Conservation (phyloP, 1,140 invertebrate species). For the Bombus sylvicola region DNA sequence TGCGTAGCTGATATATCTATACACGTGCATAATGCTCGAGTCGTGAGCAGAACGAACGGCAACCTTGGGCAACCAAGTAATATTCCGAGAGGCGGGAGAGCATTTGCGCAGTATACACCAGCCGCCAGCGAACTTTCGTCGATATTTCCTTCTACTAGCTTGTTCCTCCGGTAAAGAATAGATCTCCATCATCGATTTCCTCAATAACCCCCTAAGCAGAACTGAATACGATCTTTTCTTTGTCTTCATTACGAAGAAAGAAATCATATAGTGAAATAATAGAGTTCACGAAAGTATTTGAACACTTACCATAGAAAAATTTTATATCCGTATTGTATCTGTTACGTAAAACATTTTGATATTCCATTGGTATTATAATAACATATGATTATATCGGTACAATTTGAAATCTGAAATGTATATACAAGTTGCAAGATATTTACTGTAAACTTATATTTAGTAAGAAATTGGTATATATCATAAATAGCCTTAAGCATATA, state of each 20-base stretch:
- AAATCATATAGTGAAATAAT: background rate
- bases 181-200: constrained; percentile 9
- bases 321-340: too few species aligned
- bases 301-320: too few species aligned
- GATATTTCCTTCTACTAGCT: constrained; percentile 44
- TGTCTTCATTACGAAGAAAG: background rate
- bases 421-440: too few species aligned
- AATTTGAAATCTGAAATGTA: too few species aligned
- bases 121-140: constrained; percentile 42
- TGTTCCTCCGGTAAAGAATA: background rate
- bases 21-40: constrained; percentile 48
- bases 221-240: background rate
- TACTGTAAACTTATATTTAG: too few species aligned
- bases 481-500: too few species aligned
- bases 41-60: constrained; percentile 51
- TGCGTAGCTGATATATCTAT: constrained; percentile 24
- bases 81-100: constrained; percentile 59
- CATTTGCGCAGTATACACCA: constrained; percentile 61
- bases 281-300: too few species aligned
- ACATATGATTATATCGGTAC: too few species aligned
- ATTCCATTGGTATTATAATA: too few species aligned
- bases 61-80: constrained; percentile 65
- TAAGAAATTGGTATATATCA: too few species aligned
- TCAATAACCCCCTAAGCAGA: background rate
- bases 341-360: too few species aligned